Evolutionary conservation across 2,797 vertebrate genomes (phyloP), one percentile per base, ranked within the genome.

Genomic region (Lutjanus campechanus): DNA sequence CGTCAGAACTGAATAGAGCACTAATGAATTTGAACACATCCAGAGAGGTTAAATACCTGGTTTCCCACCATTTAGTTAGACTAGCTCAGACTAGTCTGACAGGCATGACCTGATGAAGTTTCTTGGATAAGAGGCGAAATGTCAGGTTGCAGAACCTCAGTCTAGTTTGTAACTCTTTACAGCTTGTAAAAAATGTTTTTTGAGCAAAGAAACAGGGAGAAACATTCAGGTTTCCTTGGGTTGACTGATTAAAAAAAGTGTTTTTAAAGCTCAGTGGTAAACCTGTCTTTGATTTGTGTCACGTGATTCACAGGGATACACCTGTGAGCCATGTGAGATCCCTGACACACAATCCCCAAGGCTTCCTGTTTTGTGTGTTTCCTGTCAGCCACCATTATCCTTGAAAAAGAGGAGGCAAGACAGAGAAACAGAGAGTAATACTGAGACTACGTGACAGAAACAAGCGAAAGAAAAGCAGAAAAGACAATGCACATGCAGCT

Each of bases 291-390:
- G 54, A 72, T 81, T 78, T 67, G 36, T 77, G 73, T 65, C 70
- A 80, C 71, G 73, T 41, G 29, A 43, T 75, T 84, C 56, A n/a
- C 66, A 79, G 69, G 66, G 73, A 82, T 69, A 44, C 71, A 93
- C 82, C 88, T 88, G 29, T 88, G 29, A 76, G 76, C 69, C 62
- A 11, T 43, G 56, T 76, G 73, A 82, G 80, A 89, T 84, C 83
- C 81, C 65, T 75, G 76, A 84, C 77, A 77, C 72, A 67, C 79
- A 84, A 83, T 89, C 89, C 82, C 75, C 47, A 9, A 66, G 64
- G 85, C 81, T 79, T 85, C 72, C 46, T 74, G 69, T 71, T 67
- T 9, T 9, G 22, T 53, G 47, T 65, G 29, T 69, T 79, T 59
- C 72, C 56, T 78, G 76, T 89, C 88, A 85, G 75, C 44, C 40